Evolutionary conservation across 2,797 vertebrate genomes (phyloP).

Genomic region (Oryzias dopingdopingensis): DNA sequence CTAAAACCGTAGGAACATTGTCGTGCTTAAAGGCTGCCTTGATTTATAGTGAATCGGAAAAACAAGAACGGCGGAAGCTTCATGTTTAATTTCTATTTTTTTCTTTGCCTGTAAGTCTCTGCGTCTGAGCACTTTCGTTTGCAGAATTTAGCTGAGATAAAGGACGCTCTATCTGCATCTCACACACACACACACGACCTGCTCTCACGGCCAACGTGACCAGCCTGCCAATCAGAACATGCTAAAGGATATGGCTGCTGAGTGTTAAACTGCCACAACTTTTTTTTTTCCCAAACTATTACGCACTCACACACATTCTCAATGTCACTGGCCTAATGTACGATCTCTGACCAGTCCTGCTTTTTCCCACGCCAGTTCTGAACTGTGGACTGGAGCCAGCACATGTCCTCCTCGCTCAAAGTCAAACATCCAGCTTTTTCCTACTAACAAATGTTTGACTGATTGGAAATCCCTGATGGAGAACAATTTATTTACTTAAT

Average conservation of each 20-base stretch:
- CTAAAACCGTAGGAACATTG: too few species aligned
- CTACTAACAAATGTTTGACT: constrained; percentile 4
- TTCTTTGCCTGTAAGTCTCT: background rate
- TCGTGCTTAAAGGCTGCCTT: too few species aligned
- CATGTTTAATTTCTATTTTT: background rate
- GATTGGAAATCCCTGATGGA: background rate
- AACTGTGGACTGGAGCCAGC: constrained; percentile 53
- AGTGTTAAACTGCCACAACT: constrained; percentile 21
- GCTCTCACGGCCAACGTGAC: constrained; percentile 61
- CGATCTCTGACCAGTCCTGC: constrained; percentile 48
- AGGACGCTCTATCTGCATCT: constrained; percentile 35
- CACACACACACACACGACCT: constrained; percentile 10
- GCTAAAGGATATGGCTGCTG: constrained; percentile 26
- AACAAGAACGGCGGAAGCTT: background rate
- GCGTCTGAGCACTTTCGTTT: constrained; percentile 13
- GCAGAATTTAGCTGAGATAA: constrained; percentile 36
- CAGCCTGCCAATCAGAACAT: constrained; percentile 56
- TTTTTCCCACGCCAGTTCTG: constrained; percentile 73
- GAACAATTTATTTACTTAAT: constrained; percentile 4
- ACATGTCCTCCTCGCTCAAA: constrained; percentile 45
- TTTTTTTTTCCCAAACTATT: background rate
- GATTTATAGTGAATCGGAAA: background rate
- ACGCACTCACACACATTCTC: constrained; percentile 23
- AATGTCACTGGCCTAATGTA: constrained; percentile 50
- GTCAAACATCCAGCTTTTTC: constrained; percentile 40